Base-by-base conservation (phyloP, 2,888 invertebrate species). In the Hydrotaea diabolus region DNA sequence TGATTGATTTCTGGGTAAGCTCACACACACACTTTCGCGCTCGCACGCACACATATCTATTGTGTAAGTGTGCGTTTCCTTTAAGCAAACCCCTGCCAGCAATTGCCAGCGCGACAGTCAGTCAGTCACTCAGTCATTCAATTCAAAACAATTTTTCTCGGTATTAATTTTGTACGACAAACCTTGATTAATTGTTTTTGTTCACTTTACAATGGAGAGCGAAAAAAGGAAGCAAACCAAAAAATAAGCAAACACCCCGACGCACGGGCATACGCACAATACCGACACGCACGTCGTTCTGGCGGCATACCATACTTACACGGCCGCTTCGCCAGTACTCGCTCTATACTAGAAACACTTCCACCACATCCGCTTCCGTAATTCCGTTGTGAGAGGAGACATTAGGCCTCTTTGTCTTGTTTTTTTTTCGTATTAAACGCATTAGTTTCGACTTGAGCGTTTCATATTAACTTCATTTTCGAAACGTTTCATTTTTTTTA, bases 151-250 rank as follows among this genome's bases (percentile, higher is more conserved):
- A 21, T 78, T 75, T 71, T 75, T 46, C 23, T 72, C 31, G 49
- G 53, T 66, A 66, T 69, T 69, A 69, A 43, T 69, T 69, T 46
- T 21, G 21, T 11, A 39, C 39, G 69, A 69, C 69, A 69, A 69
- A 74, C 64, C 66, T 76, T 80, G 71, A 80, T 80, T 80, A 80
- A 76, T 76, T 80, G 71, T 36, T 71, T 59, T 71, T 36, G 49
- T 59, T 71, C 36, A 53, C 26, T 79, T 55, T 64, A 36, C 36
- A 53, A 19, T 69, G 69, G 46, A 11, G 46, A 69, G 31, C 31
- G 7, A 7, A 31, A 7, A 31, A 31, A 7, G 2, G 19, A 69
- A 46, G 2, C n/a, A n/a, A n/a, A n/a, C n/a, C n/a, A n/a, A 36
- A n/a, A 31, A 62, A 62, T n/a, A 62, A 31, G 3, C n/a, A 62